These are phyloP conservation scores for Bolborhynchus lineola DNA, from an alignment of 2,113 vertebrate genomes.

Conservation along the genomic window DNA sequence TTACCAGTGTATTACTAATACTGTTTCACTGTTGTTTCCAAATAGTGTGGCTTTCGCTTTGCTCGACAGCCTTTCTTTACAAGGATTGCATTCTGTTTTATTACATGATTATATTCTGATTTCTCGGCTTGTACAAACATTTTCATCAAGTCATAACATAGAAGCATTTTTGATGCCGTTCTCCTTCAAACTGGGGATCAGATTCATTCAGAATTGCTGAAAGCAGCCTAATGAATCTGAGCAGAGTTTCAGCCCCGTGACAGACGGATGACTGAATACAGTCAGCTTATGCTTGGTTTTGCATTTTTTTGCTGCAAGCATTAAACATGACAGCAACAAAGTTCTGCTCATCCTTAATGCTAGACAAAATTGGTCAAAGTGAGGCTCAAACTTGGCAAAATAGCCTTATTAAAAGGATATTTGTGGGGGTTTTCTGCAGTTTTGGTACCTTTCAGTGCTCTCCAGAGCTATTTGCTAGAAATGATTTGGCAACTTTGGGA, in stretches of 20 bases:
- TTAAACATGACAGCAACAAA: not conserved
- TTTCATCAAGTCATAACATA: slow-evolving; percentile 39
- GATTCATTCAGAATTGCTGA: slow-evolving; percentile 32
- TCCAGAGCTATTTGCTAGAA: not conserved
- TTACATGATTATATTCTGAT: slow-evolving; percentile 39
- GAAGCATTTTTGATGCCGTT: not conserved
- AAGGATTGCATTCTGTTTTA: slow-evolving; percentile 18
- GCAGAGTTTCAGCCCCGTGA: slow-evolving; percentile 22
- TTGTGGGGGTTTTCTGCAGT: not conserved
- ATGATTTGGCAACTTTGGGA: not conserved
- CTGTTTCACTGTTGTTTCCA: slow-evolving; percentile 10
- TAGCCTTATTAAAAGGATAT: not conserved
- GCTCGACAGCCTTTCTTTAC: slow-evolving; percentile 30
- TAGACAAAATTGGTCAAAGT: not conserved
- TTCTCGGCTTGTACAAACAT: slow-evolving; percentile 16
- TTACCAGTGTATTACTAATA: not conserved
- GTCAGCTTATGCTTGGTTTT: slow-evolving; percentile 3
- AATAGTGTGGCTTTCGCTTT: slow-evolving; percentile 8
- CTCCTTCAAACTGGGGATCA: slow-evolving; percentile 16
- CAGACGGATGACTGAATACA: slow-evolving; percentile 16
- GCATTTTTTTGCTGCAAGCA: not conserved
- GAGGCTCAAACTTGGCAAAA: not conserved
- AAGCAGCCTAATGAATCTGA: slow-evolving; percentile 38
- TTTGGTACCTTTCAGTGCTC: not conserved
- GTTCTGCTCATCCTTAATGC: not conserved